phyloP scores from a whole-genome alignment of 2,113 vertebrate genomes.

The Promerops cafer region DNA sequence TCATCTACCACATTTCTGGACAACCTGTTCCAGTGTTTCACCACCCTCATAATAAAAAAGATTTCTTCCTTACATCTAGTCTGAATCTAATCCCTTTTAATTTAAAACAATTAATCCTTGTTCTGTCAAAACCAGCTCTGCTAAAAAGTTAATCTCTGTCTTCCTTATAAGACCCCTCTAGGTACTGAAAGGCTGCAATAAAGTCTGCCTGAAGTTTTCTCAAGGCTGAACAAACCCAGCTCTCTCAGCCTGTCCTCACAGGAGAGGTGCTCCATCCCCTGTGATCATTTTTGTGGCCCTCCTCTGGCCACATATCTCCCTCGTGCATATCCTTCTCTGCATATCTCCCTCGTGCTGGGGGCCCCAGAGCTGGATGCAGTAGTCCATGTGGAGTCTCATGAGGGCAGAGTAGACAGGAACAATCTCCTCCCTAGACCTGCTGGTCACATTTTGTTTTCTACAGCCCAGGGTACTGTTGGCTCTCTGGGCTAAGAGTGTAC shows the following conservation, averaged over 20 bases:
- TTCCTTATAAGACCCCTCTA: background rate
- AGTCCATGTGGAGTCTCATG: background rate
- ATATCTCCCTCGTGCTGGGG: background rate
- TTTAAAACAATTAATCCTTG: background rate
- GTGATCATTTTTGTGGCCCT: background rate
- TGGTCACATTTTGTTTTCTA: background rate
- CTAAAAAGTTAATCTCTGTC: background rate
- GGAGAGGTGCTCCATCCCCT: background rate
- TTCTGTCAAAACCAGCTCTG: accelerated
- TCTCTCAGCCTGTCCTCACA: background rate
- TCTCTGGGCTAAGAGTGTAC: accelerated
- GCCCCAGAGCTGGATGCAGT: accelerated
- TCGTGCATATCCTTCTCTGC: too few species aligned
- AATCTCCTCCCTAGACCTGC: background rate
- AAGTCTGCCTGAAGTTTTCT: background rate
- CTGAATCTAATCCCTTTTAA: background rate
- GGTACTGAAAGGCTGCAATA: background rate
- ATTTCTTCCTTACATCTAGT: background rate
- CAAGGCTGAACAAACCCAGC: background rate
- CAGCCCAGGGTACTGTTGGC: too few species aligned
- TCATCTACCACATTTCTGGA: background rate
- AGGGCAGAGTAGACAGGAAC: background rate
- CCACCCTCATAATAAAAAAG: accelerated
- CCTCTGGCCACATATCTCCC: background rate
- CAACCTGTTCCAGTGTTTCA: background rate